Evolutionary conservation across 2,797 vertebrate genomes (phyloP), one percentile per base, ranked within the genome.

Genomic region (Basileuterus tristriatus): DNA sequence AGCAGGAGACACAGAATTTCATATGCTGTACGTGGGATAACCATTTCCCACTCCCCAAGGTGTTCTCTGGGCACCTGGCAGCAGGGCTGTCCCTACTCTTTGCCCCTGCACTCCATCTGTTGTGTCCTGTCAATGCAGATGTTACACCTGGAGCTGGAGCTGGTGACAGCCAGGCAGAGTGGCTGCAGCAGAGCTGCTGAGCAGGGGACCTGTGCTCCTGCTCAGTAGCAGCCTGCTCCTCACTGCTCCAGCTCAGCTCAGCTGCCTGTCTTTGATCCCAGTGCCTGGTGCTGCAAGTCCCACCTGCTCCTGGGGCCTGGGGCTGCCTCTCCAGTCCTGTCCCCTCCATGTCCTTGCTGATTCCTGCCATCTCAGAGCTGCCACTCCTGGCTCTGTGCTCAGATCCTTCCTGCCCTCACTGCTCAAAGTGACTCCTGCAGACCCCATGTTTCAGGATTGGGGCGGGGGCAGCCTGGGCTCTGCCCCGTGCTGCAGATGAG

Each of bases 391-490:
- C 53, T 63, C 43, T 4, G 12, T 16, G 26, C 60, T 75, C 4
- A 0, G 17, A 11, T 10, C 36, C 63, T 37, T 56, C 58, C 55
- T 46, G 41, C 49, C 34, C 37, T 64, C 3, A 0, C 15, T 37
- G 19, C 13, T 43, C 53, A 12, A 7, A 27, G 43, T 2, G 65
- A 13, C n/a, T 36, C 21, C 20, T 36, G n/a, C 44, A 77, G 20
- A 27, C 1, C 2, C 36, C 55, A 56, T 8, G 3, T 41, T 43
- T 15, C 65, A 49, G 44, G 50, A 5, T 2, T 46, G 9, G 26
- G 11, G 30, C 0, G 0, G 21, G 21, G 14, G 24, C 59, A 83
- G 56, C 60, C 52, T 23, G 19, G 32, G 63, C 41, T 79, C 50
- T 87, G 50, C 15, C 21, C 55, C 18, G 46, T 43, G 79, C 75